Base-by-base conservation (phyloP, 2,797 vertebrate genomes). In the Labroides dimidiatus region DNA sequence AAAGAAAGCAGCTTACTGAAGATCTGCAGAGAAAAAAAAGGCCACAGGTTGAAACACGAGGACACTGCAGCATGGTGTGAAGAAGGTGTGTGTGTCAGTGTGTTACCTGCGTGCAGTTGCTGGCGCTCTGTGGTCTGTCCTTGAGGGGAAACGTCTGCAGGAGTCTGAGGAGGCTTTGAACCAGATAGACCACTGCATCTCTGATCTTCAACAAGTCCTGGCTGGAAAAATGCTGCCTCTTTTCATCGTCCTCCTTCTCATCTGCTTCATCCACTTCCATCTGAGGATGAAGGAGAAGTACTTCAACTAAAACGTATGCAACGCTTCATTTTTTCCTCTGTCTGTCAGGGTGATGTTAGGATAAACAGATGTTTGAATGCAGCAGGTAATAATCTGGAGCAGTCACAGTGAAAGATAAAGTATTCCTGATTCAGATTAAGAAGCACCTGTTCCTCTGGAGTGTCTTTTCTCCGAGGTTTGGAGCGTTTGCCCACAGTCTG, bases 1-100 rank as follows among this genome's bases (percentile, higher is more conserved):
- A 97, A 95, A 78, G 82, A 94, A n/a, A 94, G 94, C 81, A 99
- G 87, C 55, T 93, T 93, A 65, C 90, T 91, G 64, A 98, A 96
- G 70, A 96, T 76, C 97, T 99, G 82, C 44, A 80, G 74, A 90
- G 63, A 80, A 66, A 87, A 55, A 33, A 1, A n/a, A n/a, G n/a
- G n/a, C 27, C 45, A 17, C 0, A 13, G 9, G n/a, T 30, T 55
- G 7, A 16, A 3, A 27, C 0, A 41, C 42, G 4, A 30, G 15
- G 13, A 43, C 0, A 21, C 15, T 16, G 20, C 4, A 13, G 12
- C 0, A 7, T 4, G 2, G 14, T 10, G 3, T 1, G 2, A 49
- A 4, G 14, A 1, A 4, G 19, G 30, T 33, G 30, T 33, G 7
- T 0, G 0, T 16, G 15, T 33, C 4, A 3, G 17, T n/a, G 30